Evolutionary conservation across 1,140 invertebrate genomes (phyloP).

Genomic region (Micrasema minimum): DNA sequence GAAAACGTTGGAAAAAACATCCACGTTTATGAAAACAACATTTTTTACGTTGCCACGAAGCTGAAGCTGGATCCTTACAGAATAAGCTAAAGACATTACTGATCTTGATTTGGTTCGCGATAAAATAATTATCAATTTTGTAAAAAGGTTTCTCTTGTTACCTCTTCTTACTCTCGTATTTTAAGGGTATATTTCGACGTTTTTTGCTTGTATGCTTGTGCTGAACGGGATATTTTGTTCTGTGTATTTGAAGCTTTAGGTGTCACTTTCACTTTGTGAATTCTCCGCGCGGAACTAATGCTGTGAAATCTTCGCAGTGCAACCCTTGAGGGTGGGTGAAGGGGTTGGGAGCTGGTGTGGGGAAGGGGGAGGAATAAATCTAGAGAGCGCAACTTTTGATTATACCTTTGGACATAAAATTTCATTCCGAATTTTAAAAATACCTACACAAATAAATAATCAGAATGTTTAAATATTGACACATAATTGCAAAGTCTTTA

Average conservation of each 20-base stretch:
- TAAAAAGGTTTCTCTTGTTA: too few relatives aligned
- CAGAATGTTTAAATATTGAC: too few relatives aligned
- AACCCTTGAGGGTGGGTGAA: background rate
- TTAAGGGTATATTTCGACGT: too few relatives aligned
- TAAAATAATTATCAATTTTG: too few relatives aligned
- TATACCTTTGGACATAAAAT: background rate
- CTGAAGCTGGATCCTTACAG: background rate
- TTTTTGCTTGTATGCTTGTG: conserved; percentile 52
- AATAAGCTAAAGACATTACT: background rate
- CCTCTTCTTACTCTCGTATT: too few relatives aligned
- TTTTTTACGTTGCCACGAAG: background rate
- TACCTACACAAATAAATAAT: too few relatives aligned
- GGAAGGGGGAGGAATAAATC: conserved; percentile 8
- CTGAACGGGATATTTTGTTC: conserved; percentile 5
- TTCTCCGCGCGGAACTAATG: conserved; percentile 50
- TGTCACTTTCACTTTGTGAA: conserved; percentile 52
- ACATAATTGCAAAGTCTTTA: too few relatives aligned
- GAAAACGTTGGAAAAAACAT: too few relatives aligned
- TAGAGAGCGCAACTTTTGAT: conserved; percentile 28
- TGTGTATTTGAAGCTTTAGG: conserved; percentile 10
- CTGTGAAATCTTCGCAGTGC: conserved; percentile 51
- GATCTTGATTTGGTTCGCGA: too few relatives aligned
- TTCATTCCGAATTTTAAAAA: too few relatives aligned
- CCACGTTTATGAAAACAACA: too few relatives aligned
- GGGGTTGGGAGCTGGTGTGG: background rate